Conservation (phyloP, 2,888 invertebrate genomes). For the Acronicta psi region DNA sequence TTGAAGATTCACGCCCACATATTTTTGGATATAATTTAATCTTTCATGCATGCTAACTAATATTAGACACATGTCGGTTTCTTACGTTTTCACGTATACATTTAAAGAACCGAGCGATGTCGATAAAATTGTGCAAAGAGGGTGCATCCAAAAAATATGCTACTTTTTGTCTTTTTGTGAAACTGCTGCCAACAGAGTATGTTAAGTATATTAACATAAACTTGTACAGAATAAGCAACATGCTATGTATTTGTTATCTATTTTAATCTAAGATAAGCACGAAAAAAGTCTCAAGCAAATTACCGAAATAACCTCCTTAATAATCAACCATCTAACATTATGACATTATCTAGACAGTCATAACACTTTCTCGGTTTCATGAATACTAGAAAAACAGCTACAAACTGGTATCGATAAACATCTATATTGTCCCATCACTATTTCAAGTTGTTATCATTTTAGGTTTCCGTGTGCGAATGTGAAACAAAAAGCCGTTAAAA, state of each 20-base stretch:
- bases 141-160: too few relatives aligned
- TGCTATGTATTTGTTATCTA: background rate
- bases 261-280: conserved; percentile 22
- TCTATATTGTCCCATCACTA: conserved; percentile 61
- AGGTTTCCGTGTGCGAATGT: conserved; percentile 68
- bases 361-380: conserved; percentile 33
- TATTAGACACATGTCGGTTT: too few relatives aligned
- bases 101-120: too few relatives aligned
- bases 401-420: conserved; percentile 49
- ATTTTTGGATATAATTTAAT: too few relatives aligned
- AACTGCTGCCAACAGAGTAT: too few relatives aligned
- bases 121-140: too few relatives aligned
- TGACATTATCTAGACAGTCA: conserved; percentile 6
- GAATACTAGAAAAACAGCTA: conserved; percentile 3
- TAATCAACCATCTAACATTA: conserved; percentile 20
- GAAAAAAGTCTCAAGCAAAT: conserved; percentile 9
- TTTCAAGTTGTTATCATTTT: conserved; percentile 69
- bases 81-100: too few relatives aligned
- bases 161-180: too few relatives aligned
- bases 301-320: background rate
- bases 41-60: too few relatives aligned
- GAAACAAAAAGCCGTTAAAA: conserved; percentile 47
- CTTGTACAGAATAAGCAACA: too few relatives aligned
- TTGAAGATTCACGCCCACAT: too few relatives aligned
- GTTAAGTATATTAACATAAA: too few relatives aligned